These are phyloP conservation scores for Phyllotreta cruciferae DNA, from an alignment of 2,888 invertebrate species.

Conservation along the genomic window DNA sequence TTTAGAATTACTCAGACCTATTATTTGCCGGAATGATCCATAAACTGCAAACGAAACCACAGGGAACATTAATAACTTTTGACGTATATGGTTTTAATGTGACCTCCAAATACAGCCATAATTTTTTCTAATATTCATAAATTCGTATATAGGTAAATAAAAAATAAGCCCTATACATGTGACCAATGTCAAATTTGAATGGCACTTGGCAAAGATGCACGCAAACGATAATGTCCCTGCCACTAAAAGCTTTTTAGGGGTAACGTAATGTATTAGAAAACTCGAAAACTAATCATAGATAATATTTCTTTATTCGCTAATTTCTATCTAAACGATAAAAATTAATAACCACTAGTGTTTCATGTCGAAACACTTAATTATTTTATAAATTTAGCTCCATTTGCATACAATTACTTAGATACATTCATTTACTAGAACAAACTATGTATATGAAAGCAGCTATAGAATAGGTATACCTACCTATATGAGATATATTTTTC, in stretches of 20 bases:
- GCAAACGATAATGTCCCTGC: conserved; percentile 56
- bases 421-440: no score
- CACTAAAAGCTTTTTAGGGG: conserved; percentile 59
- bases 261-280: conserved; percentile 35
- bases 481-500: background rate
- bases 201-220: conserved; percentile 58
- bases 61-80: conserved; percentile 24
- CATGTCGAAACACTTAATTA: no score
- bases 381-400: no score
- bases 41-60: no score
- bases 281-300: conserved; percentile 35
- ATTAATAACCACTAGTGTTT: background rate
- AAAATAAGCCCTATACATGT: conserved; percentile 57
- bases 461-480: no score
- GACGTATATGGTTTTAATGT: conserved; percentile 25
- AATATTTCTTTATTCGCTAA: conserved; percentile 22
- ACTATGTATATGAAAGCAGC: no score
- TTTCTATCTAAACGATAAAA: conserved; percentile 14
- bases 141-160: conserved; percentile 53
- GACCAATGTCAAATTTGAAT: conserved; percentile 61
- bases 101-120: conserved; percentile 23
- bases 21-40: no score
- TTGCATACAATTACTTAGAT: no score
- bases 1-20: no score
- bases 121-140: conserved; percentile 45